Conservation (phyloP, 2,113 vertebrate species). For the Macaca fascicularis region T2T-MFA8v1.1 NC_088376.1:139015001-139015500, state of each 20-base stretch:
- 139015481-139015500: no score
- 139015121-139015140: not conserved
- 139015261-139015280: not conserved
- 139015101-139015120: not conserved
- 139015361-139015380: not conserved
- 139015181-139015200: not conserved
- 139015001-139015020: not conserved
- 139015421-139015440: not conserved
- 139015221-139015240: no score
- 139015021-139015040: not conserved
- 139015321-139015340: not conserved
- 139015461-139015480: no score
- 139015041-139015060: not conserved
- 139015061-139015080: not conserved
- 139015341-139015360: not conserved
- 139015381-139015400: not conserved
- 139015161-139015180: not conserved
- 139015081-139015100: not conserved
- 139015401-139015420: not conserved
- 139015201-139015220: not conserved
- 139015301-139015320: not conserved
- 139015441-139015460: not conserved
- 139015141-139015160: not conserved
- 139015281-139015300: not conserved
- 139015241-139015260: no score